These are phyloP conservation scores for Brachypalpus laphriformis DNA, from an alignment of 2,888 invertebrate species.

Conservation along the genomic window DNA sequence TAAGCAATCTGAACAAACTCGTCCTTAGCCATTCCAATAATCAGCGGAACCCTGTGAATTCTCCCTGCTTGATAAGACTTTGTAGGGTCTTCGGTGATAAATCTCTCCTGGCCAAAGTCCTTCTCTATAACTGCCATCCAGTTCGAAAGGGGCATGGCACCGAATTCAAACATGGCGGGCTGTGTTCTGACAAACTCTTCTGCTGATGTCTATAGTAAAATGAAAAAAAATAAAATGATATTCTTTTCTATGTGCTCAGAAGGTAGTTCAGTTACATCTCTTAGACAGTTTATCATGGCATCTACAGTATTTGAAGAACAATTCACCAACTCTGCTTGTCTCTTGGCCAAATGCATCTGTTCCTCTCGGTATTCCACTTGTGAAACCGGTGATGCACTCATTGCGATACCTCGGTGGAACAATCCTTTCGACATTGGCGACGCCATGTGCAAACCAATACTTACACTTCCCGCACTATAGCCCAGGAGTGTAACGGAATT, in stretches of 20 bases:
- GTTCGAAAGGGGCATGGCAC: constrained; percentile 79
- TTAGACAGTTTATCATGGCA: constrained; percentile 85
- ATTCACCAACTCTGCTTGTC: constrained; percentile 85
- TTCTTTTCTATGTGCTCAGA: background rate
- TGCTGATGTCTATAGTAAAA: constrained; percentile 76
- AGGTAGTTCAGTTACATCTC: constrained; percentile 83
- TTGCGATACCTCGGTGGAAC: constrained; percentile 88
- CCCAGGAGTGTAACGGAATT: constrained; percentile 86
- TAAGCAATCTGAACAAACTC: constrained; percentile 87
- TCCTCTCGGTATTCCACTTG: constrained; percentile 83
- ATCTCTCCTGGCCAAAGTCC: constrained; percentile 87
- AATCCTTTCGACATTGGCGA: constrained; percentile 88
- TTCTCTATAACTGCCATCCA: constrained; percentile 87
- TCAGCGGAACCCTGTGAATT: constrained; percentile 86
- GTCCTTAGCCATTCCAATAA: constrained; percentile 86
- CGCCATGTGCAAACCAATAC: constrained; percentile 84
- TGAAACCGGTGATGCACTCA: constrained; percentile 86
- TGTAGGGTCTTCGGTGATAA: constrained; percentile 85
- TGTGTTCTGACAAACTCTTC: constrained; percentile 77
- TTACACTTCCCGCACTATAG: constrained; percentile 84
- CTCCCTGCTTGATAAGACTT: constrained; percentile 84
- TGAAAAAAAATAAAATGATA: background rate
- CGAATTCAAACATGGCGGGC: constrained; percentile 79
- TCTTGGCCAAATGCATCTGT: constrained; percentile 85
- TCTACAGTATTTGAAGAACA: constrained; percentile 83